Conservation (phyloP, 2,888 invertebrate species). For the Antitype chi region DNA sequence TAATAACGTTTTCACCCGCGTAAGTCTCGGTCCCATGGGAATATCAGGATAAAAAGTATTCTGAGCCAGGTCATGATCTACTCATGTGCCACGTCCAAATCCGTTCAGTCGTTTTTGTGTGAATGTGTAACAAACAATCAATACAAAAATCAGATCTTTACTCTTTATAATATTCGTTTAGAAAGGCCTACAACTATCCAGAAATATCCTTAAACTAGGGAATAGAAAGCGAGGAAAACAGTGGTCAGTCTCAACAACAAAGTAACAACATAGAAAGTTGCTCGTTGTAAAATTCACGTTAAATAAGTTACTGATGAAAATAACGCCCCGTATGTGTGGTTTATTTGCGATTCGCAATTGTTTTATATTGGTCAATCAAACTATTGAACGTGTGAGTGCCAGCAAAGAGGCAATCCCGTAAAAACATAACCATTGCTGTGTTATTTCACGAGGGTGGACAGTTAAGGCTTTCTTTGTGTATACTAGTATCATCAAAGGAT, state of each 20-base stretch:
- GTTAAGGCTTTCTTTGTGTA: background rate
- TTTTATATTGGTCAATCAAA: slow-evolving; percentile 15
- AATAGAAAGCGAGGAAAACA: background rate
- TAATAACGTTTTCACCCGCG: too few species aligned
- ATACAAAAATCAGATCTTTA: too few species aligned
- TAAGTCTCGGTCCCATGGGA: too few species aligned
- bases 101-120: too few species aligned
- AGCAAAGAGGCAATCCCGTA: background rate
- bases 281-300: background rate
- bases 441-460: background rate
- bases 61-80: too few species aligned
- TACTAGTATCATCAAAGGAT: background rate
- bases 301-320: slow-evolving; percentile 8
- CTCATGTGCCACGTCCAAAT: too few species aligned
- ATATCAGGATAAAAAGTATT: too few species aligned
- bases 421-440: background rate
- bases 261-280: slow-evolving; percentile 3
- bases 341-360: slow-evolving; percentile 14
- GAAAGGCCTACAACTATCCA: background rate
- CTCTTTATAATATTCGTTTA: too few species aligned
- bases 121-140: too few species aligned
- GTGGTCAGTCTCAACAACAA: slow-evolving; percentile 9
- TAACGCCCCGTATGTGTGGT: background rate
- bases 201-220: background rate
- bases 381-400: slow-evolving; percentile 9